A percentile compares a stretch with the other conserved stretches of the same genome.
phyloP scores from a whole-genome alignment of 2,888 invertebrate species.

The Asteroscopus sphinx region DNA sequence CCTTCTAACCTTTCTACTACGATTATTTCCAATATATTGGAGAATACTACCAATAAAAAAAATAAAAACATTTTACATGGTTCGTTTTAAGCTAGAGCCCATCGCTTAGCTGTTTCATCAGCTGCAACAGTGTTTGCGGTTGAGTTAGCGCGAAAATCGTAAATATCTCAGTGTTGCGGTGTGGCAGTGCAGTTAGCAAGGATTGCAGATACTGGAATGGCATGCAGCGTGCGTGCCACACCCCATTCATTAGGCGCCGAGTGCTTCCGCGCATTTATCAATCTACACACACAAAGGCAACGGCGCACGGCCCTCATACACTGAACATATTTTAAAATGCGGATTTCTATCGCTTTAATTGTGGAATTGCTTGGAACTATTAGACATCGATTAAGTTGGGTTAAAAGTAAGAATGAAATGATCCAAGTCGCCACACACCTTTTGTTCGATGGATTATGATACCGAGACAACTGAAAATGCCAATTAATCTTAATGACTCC shows the following conservation, averaged over 20 bases:
- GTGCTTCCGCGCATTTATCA: conserved; percentile 89
- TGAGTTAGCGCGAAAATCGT: conserved; percentile 66
- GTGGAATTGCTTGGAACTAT: conserved; percentile 21
- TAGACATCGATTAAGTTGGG: no score
- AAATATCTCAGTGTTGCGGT: conserved; percentile 68
- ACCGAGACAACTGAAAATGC: no score
- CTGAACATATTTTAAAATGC: conserved; percentile 48
- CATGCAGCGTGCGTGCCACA: conserved; percentile 85
- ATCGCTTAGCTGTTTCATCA: conserved; percentile 46
- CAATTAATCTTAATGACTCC: no score
- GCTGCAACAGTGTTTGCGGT: conserved; percentile 58
- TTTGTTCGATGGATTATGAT: no score
- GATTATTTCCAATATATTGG: no score
- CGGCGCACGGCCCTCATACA: conserved; percentile 65
- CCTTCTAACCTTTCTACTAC: no score
- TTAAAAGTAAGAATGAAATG: no score
- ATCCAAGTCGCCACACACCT: no score
- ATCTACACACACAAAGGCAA: conserved; percentile 77
- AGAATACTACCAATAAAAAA: not conserved
- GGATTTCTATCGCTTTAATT: conserved; percentile 28
- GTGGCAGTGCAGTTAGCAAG: conserved; percentile 73
- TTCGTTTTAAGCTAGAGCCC: conserved; percentile 3
- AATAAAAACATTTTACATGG: not conserved
- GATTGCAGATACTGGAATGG: conserved; percentile 81
- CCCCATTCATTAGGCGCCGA: conserved; percentile 88